phyloP scores from a whole-genome alignment of 92 coral and sea anemone species.

The Zoanthus solanderi region DNA sequence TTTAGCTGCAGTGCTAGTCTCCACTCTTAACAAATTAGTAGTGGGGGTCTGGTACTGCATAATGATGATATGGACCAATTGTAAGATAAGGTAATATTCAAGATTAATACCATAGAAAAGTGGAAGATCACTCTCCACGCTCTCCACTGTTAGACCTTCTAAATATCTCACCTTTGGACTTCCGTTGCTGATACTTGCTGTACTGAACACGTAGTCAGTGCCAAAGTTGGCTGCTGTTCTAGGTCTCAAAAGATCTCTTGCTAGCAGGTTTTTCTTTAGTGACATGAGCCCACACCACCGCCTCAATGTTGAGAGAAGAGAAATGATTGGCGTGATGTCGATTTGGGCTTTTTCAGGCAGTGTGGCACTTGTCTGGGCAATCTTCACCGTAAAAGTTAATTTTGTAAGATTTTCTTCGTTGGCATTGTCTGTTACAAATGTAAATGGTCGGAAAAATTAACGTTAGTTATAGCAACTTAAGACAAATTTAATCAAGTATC shows the following conservation, averaged over 20 bases:
- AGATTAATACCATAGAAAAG: no score
- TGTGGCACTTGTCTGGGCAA: constrained; percentile 22
- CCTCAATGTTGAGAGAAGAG: constrained; percentile 81
- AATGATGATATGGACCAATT: no score
- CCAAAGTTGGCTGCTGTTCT: constrained; percentile 73
- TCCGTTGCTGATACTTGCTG: background rate
- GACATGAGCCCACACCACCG: constrained; percentile 85
- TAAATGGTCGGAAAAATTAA: background rate
- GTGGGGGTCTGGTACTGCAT: no score
- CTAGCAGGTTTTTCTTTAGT: constrained; percentile 72
- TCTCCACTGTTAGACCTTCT: background rate
- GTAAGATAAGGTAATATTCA: no score
- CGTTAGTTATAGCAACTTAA: background rate
- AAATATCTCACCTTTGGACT: constrained; percentile 37
- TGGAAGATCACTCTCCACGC: no score
- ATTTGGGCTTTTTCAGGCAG: constrained; percentile 60
- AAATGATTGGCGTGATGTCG: constrained; percentile 66
- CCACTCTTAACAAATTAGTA: no score
- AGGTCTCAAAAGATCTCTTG: constrained; percentile 84
- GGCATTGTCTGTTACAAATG: background rate
- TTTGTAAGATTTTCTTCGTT: background rate
- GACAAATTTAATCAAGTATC: background rate
- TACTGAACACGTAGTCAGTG: constrained; percentile 28
- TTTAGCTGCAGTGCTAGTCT: no score
- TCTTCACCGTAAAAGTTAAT: constrained; percentile 17